Evolutionary conservation across 2,113 vertebrate genomes (phyloP).

Genomic region (Pogona vitticeps): DNA sequence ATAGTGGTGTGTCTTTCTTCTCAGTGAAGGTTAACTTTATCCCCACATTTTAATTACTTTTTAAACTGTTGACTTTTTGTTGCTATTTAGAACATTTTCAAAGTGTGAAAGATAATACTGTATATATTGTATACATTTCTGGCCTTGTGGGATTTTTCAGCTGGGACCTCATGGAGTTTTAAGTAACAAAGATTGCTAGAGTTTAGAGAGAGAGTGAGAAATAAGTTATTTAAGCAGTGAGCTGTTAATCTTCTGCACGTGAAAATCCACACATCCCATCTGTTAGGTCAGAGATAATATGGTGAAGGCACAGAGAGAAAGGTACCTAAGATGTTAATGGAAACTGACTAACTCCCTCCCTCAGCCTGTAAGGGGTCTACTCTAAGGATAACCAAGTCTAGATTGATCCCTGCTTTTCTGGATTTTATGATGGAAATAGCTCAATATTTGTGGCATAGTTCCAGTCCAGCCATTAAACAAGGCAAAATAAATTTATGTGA

Average conservation of each 20-base stretch:
- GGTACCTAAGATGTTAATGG: no score
- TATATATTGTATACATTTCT: neutral
- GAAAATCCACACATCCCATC: neutral
- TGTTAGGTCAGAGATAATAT: neutral
- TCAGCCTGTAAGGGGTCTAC: no score
- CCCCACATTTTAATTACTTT: slow-evolving; percentile 28
- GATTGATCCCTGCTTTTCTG: no score
- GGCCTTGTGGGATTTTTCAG: slow-evolving; percentile 22
- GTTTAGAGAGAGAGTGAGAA: slow-evolving; percentile 43
- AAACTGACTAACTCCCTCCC: no score
- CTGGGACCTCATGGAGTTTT: slow-evolving; percentile 27
- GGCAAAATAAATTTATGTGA: neutral
- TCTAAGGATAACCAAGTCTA: no score
- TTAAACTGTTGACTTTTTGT: neutral
- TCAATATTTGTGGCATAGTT: no score
- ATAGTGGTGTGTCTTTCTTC: neutral
- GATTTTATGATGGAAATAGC: neutral
- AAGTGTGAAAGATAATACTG: slow-evolving; percentile 30
- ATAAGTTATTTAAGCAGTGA: slow-evolving; percentile 3
- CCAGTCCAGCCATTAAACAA: neutral
- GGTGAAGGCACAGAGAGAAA: neutral
- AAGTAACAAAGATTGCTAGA: neutral
- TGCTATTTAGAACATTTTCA: neutral
- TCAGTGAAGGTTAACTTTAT: slow-evolving; percentile 18
- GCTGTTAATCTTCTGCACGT: neutral